These are phyloP conservation scores for Drosophila atroscutellata DNA, from an alignment of 2,888 invertebrate species.

Conservation along the genomic window DNA sequence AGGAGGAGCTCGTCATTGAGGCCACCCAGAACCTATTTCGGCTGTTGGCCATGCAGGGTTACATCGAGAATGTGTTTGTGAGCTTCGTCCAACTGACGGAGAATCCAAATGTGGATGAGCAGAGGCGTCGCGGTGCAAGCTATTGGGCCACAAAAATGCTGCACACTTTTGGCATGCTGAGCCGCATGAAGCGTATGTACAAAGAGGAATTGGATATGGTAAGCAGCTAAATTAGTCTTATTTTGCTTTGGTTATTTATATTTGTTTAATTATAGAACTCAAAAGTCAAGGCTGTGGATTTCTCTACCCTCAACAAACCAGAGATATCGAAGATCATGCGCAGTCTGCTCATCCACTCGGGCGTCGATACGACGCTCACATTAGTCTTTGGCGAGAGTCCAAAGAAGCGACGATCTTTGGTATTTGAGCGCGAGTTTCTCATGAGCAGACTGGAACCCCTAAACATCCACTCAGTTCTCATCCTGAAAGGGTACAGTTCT, in stretches of 20 bases:
- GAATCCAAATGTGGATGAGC: slow-evolving; percentile 57
- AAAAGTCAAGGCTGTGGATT: slow-evolving; percentile 60
- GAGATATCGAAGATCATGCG: slow-evolving; percentile 70
- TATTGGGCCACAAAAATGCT: slow-evolving; percentile 83
- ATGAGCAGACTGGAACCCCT: slow-evolving; percentile 64
- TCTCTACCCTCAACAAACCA: slow-evolving; percentile 69
- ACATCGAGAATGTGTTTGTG: slow-evolving; percentile 81
- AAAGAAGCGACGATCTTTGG: slow-evolving; percentile 79
- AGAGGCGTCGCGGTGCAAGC: slow-evolving; percentile 74
- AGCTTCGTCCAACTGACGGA: slow-evolving; percentile 79
- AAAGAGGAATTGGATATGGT: slow-evolving; percentile 81
- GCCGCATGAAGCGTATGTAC: slow-evolving; percentile 81
- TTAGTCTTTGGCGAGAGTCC: slow-evolving; percentile 81
- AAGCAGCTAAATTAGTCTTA: slow-evolving; percentile 1
- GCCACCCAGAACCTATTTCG: slow-evolving; percentile 80
- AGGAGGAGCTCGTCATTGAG: slow-evolving; percentile 67
- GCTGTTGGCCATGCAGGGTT: slow-evolving; percentile 78
- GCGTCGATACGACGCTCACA: slow-evolving; percentile 73
- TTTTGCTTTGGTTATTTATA: neutral
- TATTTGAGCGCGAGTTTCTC: slow-evolving; percentile 75
- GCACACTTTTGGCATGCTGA: slow-evolving; percentile 77
- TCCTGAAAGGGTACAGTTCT: slow-evolving; percentile 73
- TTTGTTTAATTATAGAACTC: slow-evolving; percentile 67
- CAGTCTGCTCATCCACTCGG: slow-evolving; percentile 69
- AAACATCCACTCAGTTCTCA: slow-evolving; percentile 71